Conservation (phyloP, 2,888 invertebrate genomes). For the Glyphotaelius pellucidus region DNA sequence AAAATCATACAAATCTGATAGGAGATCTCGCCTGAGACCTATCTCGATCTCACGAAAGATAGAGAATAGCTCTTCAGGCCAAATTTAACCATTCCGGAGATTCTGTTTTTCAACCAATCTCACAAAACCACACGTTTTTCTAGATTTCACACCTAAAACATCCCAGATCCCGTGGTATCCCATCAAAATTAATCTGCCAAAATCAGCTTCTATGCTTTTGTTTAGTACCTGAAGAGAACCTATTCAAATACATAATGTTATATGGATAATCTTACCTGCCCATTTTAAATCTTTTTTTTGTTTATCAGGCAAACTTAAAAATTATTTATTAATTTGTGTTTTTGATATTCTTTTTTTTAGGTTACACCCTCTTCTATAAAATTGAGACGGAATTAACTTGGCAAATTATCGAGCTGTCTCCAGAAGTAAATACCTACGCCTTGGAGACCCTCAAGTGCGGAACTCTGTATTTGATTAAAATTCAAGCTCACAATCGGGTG, state of each 20-base stretch:
- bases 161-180: no score
- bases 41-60: no score
- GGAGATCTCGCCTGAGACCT: no score
- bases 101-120: neutral
- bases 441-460: slow-evolving; percentile 87
- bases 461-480: slow-evolving; percentile 84
- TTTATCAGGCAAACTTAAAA: neutral
- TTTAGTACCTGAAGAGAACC: neutral
- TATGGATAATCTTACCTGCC: neutral
- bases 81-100: slow-evolving; percentile 72
- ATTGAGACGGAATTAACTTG: slow-evolving; percentile 82
- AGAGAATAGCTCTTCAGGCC: no score
- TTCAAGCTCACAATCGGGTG: slow-evolving; percentile 86
- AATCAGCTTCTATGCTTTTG: neutral
- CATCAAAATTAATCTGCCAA: no score
- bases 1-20: no score
- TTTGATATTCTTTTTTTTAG: slow-evolving; percentile 71
- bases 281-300: no score
- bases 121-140: neutral
- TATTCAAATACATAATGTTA: neutral
- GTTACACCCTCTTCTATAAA: slow-evolving; percentile 84
- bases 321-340: slow-evolving; percentile 3
- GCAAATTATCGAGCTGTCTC: slow-evolving; percentile 84
- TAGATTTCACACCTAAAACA: no score
- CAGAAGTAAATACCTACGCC: slow-evolving; percentile 84